Evolutionary conservation across 2,797 vertebrate species (phyloP).

Genomic region (Cossypha polioptera): DNA sequence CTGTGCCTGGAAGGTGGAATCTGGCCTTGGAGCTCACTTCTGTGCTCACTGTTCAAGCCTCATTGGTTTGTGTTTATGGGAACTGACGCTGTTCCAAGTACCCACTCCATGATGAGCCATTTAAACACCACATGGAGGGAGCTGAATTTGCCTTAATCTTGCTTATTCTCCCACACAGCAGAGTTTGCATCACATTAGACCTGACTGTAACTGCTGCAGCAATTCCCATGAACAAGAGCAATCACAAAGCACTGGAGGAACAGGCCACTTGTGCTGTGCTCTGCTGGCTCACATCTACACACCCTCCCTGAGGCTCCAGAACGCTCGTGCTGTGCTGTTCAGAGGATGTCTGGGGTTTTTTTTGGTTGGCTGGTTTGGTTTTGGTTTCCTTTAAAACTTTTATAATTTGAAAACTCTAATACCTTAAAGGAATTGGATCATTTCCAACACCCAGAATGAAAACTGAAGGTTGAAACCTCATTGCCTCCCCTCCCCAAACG

Average conservation of each 20-base stretch:
- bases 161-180: constrained; percentile 24
- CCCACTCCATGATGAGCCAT: not conserved
- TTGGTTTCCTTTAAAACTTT: not conserved
- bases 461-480: not conserved
- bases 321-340: rapidly evolving
- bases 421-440: rapidly evolving
- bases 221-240: not conserved
- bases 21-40: not conserved
- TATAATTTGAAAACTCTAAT: not conserved
- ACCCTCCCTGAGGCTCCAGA: not conserved
- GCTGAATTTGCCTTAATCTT: constrained; percentile 25
- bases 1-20: constrained; percentile 1
- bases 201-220: not conserved
- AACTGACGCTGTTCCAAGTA: constrained; percentile 35
- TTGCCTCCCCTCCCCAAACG: not conserved
- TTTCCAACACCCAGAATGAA: not conserved
- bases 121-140: constrained; percentile 24
- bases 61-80: constrained; percentile 35
- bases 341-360: not conserved
- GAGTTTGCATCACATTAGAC: not conserved
- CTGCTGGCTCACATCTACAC: not conserved
- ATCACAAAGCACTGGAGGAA: not conserved
- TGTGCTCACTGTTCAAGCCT: constrained; percentile 20
- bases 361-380: not conserved
- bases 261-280: not conserved